Base-by-base conservation (phyloP, 2,113 vertebrate species). In the Microcebus tavaratra region DNA sequence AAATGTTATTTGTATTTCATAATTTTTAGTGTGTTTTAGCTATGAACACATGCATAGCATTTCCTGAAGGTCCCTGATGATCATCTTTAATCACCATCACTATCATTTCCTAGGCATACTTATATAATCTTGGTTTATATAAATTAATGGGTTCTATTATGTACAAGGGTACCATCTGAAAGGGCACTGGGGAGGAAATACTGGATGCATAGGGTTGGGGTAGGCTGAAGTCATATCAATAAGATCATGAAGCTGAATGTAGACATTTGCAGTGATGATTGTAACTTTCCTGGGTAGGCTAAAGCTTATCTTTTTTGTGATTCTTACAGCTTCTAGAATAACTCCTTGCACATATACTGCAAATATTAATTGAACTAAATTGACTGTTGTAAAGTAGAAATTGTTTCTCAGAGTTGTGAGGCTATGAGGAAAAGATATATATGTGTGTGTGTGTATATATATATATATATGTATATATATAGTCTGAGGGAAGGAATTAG, bases 121-220 rank as follows among this genome's bases (percentile, higher is more conserved):
- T 94, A 88, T 34, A 6, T 88, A 92, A 88, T 80, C 72, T 88
- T 93, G 67, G 12, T 88, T 96, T 87, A 53, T n/a, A 73, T n/a
- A 72, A 73, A 57, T n/a, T 36, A 82, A n/a, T 53, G 53, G 6
- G 2, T 72, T 42, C 36, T 87, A 13, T 6, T 70, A 3, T 93
- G 34, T 45, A 18, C 39, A 63, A 82, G 29, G n/a, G 8, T 86
- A 78, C 34, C 18, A 27, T 61, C 14, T 93, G 79, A 57, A 63
- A 73, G 48, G 20, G 7, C 53, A 48, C 31, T 31, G 17, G 27
- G 59, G 85, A 48, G 63, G 27, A 79, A 53, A 57, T 25, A 18
- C 15, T 23, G 63, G 42, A 7, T 17, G 4, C 3, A 36, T 39
- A 61, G 20, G 61, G 31, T 25, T 15, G 39, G 55, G 7, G 14